Evolutionary conservation across 2,797 vertebrate genomes (phyloP).

Genomic region (Anableps anableps): DNA sequence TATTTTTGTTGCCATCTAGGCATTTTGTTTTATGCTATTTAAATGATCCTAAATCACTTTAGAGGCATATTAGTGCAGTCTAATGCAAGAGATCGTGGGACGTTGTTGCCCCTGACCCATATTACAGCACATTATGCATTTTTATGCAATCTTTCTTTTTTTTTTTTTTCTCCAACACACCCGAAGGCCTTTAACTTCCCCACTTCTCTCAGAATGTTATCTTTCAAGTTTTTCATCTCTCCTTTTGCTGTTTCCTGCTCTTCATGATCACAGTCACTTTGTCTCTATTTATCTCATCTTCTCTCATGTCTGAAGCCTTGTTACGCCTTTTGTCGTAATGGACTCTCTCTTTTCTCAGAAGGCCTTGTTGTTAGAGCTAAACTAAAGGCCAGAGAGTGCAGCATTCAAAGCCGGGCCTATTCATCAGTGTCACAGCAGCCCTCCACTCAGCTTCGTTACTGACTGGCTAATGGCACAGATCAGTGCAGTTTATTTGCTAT

Average conservation of each 20-base stretch:
- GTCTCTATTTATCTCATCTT: slow-evolving; percentile 66
- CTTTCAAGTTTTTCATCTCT: slow-evolving; percentile 14
- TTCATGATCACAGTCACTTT: slow-evolving; percentile 41
- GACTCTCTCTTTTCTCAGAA: slow-evolving; percentile 48
- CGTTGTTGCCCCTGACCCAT: slow-evolving; percentile 60
- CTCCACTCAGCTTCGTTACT: slow-evolving; percentile 74
- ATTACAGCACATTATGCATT: slow-evolving; percentile 62
- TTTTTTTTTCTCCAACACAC: slow-evolving; percentile 16
- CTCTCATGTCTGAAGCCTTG: slow-evolving; percentile 40
- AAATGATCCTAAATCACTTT: slow-evolving; percentile 61
- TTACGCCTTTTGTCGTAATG: slow-evolving; percentile 64
- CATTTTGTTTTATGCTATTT: slow-evolving; percentile 49
- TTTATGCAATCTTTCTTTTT: slow-evolving; percentile 32
- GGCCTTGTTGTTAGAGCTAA: slow-evolving; percentile 56
- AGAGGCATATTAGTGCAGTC: slow-evolving; percentile 50
- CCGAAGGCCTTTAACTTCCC: not conserved
- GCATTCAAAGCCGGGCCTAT: slow-evolving; percentile 57
- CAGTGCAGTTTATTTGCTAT: slow-evolving; percentile 80
- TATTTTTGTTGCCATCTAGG: slow-evolving; percentile 34
- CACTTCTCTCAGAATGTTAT: slow-evolving; percentile 14
- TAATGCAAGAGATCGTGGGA: slow-evolving; percentile 43
- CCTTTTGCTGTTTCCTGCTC: slow-evolving; percentile 13
- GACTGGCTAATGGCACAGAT: slow-evolving; percentile 79
- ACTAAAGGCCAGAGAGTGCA: slow-evolving; percentile 67
- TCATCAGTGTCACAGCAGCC: slow-evolving; percentile 74